phyloP scores from a whole-genome alignment of 2,888 invertebrate species.

The Teleiodes luculella region DNA sequence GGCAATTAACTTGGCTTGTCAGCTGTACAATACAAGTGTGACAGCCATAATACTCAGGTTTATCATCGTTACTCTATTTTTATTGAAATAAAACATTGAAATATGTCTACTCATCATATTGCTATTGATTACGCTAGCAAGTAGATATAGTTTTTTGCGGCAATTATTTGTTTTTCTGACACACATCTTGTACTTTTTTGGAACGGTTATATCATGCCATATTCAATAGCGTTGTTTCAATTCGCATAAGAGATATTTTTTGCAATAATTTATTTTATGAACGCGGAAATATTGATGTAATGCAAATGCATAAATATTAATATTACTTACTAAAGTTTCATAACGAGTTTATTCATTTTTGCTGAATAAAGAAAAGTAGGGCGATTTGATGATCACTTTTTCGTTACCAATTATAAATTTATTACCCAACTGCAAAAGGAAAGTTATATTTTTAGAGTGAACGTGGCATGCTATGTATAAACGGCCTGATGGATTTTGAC shows the following conservation, averaged over 20 bases:
- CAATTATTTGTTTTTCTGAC: not conserved
- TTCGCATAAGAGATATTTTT: not conserved
- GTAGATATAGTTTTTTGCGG: not conserved
- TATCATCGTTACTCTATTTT: not conserved
- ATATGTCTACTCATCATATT: not conserved
- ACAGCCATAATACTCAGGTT: not conserved
- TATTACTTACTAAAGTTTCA: no score
- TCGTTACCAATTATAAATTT: no score
- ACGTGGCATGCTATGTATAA: no score
- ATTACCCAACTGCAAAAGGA: no score
- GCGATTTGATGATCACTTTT: no score
- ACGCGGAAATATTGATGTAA: not conserved
- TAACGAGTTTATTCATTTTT: no score
- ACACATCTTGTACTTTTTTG: conserved; percentile 1
- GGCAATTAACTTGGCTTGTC: conserved; percentile 1
- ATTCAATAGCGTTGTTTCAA: not conserved
- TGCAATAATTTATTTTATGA: not conserved
- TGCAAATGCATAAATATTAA: no score
- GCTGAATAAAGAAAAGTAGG: no score
- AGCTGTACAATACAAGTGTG: not conserved
- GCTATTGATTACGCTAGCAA: not conserved
- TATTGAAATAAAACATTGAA: not conserved
- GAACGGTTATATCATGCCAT: conserved; percentile 1
- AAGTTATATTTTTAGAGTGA: no score
- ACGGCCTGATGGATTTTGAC: no score